Conservation (phyloP, 1,140 invertebrate species). For the Drosophila sucinea region DNA sequence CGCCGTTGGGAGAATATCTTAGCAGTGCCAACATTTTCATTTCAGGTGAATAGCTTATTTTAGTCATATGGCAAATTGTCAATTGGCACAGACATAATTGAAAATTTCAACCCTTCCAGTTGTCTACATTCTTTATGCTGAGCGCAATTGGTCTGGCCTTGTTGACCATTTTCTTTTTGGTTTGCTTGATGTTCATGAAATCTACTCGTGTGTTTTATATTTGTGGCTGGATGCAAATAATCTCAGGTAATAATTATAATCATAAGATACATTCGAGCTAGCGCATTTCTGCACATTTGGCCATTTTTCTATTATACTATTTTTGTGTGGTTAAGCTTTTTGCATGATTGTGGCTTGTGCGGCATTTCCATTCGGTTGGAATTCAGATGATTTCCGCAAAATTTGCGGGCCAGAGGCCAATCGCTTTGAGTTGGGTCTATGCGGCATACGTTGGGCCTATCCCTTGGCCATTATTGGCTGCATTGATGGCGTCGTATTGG, state of each 20-base stretch:
- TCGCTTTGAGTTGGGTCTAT: constrained; percentile 90
- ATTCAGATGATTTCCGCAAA: constrained; percentile 90
- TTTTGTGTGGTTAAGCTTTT: constrained; percentile 85
- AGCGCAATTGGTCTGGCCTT: constrained; percentile 93
- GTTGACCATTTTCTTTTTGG: constrained; percentile 93
- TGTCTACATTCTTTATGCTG: constrained; percentile 94
- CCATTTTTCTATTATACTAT: constrained; percentile 39
- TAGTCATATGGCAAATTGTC: background rate
- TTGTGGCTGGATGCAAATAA: constrained; percentile 96
- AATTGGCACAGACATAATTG: no score
- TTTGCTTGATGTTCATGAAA: constrained; percentile 97
- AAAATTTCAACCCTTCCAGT: constrained; percentile 78
- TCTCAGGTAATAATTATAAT: constrained; percentile 89
- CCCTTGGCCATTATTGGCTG: constrained; percentile 96
- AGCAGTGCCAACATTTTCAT: constrained; percentile 91
- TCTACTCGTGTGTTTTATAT: constrained; percentile 96
- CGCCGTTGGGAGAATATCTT: constrained; percentile 93
- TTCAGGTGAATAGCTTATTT: constrained; percentile 83
- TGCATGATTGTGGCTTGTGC: constrained; percentile 93
- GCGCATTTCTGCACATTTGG: constrained; percentile 47
- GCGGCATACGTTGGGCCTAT: constrained; percentile 97
- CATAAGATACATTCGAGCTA: background rate
- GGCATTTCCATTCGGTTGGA: constrained; percentile 97
- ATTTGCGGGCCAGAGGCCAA: constrained; percentile 93
- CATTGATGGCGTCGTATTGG: constrained; percentile 94